Percentiles rank a stretch among this genome's conserved stretches.
Conservation (phyloP, 1,140 invertebrate species). For the Microplitis mediator region DNA sequence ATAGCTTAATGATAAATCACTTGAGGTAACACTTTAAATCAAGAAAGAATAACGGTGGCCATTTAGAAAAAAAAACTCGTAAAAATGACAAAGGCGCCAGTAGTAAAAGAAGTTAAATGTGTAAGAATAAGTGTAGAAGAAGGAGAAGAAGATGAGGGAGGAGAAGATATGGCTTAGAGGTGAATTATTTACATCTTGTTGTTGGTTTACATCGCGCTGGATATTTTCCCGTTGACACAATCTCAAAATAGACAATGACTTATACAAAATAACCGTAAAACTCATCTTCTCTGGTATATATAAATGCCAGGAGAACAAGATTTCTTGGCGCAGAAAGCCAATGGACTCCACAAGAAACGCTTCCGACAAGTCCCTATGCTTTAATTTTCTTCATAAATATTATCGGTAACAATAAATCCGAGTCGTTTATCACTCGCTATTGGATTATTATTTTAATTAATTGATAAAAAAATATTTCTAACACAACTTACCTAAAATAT, state of each 20-base stretch:
- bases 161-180: not conserved
- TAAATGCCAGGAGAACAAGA: slow-evolving; percentile 39
- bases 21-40: slow-evolving; percentile 4
- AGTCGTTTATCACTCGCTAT: too few species aligned
- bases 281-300: slow-evolving; percentile 49
- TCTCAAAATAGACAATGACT: slow-evolving; percentile 55
- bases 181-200: slow-evolving; percentile 5
- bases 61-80: not conserved
- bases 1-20: slow-evolving; percentile 27
- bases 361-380: not conserved
- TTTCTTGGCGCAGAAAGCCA: slow-evolving; percentile 15
- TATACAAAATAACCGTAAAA: slow-evolving; percentile 43
- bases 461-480: too few species aligned
- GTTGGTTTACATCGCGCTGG: not conserved
- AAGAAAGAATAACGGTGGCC: not conserved
- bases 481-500: too few species aligned
- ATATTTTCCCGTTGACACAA: not conserved
- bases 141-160: not conserved
- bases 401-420: too few species aligned
- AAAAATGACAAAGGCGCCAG: not conserved
- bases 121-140: too few species aligned
- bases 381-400: too few species aligned
- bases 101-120: too few species aligned
- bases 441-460: too few species aligned
- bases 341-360: not conserved